Evolutionary conservation across 2,797 vertebrate species (phyloP), one percentile per base, ranked within the genome.

Genomic region (Mastacembelus armatus): DNA sequence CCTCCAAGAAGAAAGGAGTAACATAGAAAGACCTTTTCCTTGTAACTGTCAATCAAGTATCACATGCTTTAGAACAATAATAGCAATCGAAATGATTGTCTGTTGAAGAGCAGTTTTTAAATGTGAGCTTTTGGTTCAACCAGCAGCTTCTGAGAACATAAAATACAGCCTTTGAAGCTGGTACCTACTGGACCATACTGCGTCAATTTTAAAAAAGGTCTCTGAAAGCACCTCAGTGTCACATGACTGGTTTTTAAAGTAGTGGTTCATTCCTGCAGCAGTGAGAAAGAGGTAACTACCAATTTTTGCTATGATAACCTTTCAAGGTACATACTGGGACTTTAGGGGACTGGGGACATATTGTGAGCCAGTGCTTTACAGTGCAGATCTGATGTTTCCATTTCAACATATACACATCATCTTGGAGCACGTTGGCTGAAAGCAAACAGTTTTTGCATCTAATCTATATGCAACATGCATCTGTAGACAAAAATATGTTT

Each of bases 321-420:
- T n/a, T n/a, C n/a, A n/a, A n/a, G n/a, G n/a, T n/a, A n/a, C n/a
- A n/a, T n/a, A n/a, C n/a, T n/a, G n/a, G n/a, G n/a, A n/a, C n/a
- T n/a, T n/a, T n/a, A n/a, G n/a, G n/a, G n/a, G n/a, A n/a, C n/a
- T n/a, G 7, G 7, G 30, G 11, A 4, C 29, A 5, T 11, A 18
- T 26, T 21, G 30, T 5, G 15, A 32, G 30, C 12, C 24, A 2
- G 14, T 30, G 52, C 24, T 56, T 48, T 29, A 30, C 5, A 16
- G 29, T 26, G 33, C 39, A n/a, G 7, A 33, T 62, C 22, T 38
- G 22, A 71, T 42, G n/a, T n/a, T n/a, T n/a, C n/a, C n/a, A n/a
- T n/a, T n/a, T n/a, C n/a, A n/a, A n/a, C n/a, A n/a, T n/a, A n/a
- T n/a, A n/a, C n/a, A n/a, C n/a, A n/a, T n/a, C n/a, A n/a, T n/a